A percentile compares a stretch with the other conserved stretches of the same genome.
Evolutionary conservation across 2,113 vertebrate species (phyloP).

Genomic region (Channa argus): DNA sequence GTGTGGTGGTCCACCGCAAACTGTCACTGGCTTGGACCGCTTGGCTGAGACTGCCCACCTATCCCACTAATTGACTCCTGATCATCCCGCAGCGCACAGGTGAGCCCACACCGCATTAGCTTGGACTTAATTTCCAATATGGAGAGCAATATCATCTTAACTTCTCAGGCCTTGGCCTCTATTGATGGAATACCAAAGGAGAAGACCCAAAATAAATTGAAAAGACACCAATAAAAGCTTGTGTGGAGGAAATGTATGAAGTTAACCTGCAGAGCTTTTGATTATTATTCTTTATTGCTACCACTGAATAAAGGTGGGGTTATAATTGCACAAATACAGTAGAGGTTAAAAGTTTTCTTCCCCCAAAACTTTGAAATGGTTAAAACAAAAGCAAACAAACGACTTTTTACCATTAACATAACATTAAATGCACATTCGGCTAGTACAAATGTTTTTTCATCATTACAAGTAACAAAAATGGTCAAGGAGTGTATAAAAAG

Average conservation of each 20-base stretch:
- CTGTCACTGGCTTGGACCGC: conserved; percentile 58
- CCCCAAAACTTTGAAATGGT: no score
- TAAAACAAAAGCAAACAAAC: no score
- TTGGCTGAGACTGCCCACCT: conserved; percentile 70
- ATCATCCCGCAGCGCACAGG: conserved; percentile 65
- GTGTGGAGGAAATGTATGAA: conserved; percentile 16
- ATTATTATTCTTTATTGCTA: background rate
- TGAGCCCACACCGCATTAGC: conserved; percentile 65
- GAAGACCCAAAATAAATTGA: background rate
- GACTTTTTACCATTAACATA: no score
- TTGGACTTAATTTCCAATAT: conserved; percentile 59
- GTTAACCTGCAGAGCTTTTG: conserved; percentile 14
- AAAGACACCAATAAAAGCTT: background rate
- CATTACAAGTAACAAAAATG: no score
- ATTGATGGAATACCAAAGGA: conserved; percentile 6
- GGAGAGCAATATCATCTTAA: conserved; percentile 44
- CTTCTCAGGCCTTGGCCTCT: conserved; percentile 8
- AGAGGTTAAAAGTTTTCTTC: no score
- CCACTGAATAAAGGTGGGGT: conserved; percentile 2
- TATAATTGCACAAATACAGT: background rate
- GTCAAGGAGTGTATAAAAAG: no score
- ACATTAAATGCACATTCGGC: no score
- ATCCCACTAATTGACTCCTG: conserved; percentile 80
- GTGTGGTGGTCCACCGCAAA: conserved; percentile 64
- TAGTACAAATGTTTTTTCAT: no score